These are phyloP conservation scores for Thalassophryne amazonica DNA, from an alignment of 2,797 vertebrate species.

Conservation along the genomic window DNA sequence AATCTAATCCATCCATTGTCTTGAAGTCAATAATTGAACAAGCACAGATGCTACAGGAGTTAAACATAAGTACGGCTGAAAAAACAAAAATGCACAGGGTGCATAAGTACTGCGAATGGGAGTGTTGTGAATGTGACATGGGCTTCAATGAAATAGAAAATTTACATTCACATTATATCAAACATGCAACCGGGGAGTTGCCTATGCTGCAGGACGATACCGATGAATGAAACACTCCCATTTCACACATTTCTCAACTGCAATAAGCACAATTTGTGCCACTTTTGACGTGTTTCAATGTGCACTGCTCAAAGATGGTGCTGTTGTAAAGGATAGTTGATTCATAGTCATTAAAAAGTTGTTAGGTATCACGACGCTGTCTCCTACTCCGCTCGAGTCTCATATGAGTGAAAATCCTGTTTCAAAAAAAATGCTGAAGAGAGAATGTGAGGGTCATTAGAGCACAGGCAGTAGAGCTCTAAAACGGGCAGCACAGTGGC, in stretches of 20 bases:
- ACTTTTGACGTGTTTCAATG: too few relatives aligned
- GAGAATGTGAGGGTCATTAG: too few relatives aligned
- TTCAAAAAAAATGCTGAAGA: too few relatives aligned
- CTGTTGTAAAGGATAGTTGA: too few relatives aligned
- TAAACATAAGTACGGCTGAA: background rate
- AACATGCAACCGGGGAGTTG: slow-evolving; percentile 73
- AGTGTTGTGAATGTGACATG: slow-evolving; percentile 69
- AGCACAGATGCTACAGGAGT: background rate
- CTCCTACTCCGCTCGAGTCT: too few relatives aligned
- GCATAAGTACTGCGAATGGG: slow-evolving; percentile 54
- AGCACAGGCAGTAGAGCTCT: too few relatives aligned
- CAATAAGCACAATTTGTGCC: too few relatives aligned
- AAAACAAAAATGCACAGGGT: background rate
- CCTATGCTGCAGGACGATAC: slow-evolving; percentile 28
- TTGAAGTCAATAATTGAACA: background rate
- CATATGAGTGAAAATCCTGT: too few relatives aligned
- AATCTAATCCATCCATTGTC: background rate
- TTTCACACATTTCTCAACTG: background rate
- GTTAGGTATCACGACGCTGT: too few relatives aligned
- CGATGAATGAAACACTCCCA: slow-evolving; percentile 1
- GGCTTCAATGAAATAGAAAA: slow-evolving; percentile 61
- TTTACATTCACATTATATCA: slow-evolving; percentile 72
- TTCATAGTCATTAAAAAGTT: too few relatives aligned
- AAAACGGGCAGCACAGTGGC: too few relatives aligned
- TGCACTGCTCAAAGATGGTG: too few relatives aligned